Percentiles rank a stretch among this genome's conserved stretches.
Conservation (phyloP, 2,797 vertebrate genomes). For the Myoxocephalus aenaeus region DNA sequence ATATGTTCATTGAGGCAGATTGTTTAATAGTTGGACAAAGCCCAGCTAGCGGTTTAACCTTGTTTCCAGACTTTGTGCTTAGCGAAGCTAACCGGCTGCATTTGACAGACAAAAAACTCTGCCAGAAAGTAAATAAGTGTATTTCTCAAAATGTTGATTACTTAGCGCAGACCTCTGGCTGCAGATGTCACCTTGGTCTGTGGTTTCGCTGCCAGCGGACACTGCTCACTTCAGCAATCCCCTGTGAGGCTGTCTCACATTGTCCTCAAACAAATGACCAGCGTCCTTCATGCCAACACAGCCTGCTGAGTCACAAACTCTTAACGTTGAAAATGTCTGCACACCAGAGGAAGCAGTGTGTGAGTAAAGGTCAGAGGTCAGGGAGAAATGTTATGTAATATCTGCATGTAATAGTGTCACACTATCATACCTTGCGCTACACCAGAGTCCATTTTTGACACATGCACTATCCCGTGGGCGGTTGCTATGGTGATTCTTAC, state of each 20-base stretch:
- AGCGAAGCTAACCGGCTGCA: neutral
- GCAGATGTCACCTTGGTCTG: slow-evolving; percentile 41
- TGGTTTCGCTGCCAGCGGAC: slow-evolving; percentile 44
- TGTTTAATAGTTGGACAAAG: neutral
- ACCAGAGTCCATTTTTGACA: slow-evolving; percentile 24
- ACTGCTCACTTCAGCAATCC: slow-evolving; percentile 49
- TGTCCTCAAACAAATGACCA: slow-evolving; percentile 34
- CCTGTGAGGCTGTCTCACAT: slow-evolving; percentile 34
- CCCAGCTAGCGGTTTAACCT: neutral
- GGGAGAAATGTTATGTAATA: neutral
- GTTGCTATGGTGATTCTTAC: slow-evolving; percentile 56
- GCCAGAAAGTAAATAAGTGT: neutral
- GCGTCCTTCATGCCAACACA: neutral
- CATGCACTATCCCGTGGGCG: slow-evolving; percentile 13
- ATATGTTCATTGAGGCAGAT: neutral
- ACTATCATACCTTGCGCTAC: neutral
- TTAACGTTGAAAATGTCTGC: slow-evolving; percentile 3
- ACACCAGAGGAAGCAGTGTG: slow-evolving; percentile 10
- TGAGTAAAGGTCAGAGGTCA: slow-evolving; percentile 20
- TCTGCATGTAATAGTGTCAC: neutral
- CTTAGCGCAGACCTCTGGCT: neutral
- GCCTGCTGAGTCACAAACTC: slow-evolving; percentile 11
- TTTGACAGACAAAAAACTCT: neutral
- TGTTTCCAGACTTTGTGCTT: neutral
- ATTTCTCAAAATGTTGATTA: neutral